These are phyloP conservation scores for Dendroctonus valens DNA, from an alignment of 1,140 invertebrate genomes.

Conservation along the genomic window DNA sequence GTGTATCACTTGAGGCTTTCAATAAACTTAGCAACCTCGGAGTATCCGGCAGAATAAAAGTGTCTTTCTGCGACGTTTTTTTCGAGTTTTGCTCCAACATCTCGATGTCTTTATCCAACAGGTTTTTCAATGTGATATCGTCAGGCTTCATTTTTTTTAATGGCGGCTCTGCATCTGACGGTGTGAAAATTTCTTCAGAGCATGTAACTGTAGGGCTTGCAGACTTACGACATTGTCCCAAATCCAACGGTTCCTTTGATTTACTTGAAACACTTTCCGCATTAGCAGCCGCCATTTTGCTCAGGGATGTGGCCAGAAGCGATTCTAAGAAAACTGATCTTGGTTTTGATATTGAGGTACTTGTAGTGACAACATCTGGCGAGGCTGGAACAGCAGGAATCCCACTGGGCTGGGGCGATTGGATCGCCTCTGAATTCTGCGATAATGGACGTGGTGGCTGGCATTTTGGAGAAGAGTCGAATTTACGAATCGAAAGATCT, in stretches of 20 bases:
- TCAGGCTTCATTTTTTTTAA: conserved; percentile 59
- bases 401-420: conserved; percentile 64
- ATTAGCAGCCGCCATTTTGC: conserved; percentile 52
- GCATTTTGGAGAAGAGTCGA: conserved; percentile 40
- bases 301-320: conserved; percentile 54
- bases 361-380: conserved; percentile 56
- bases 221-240: conserved; percentile 62
- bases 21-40: conserved; percentile 50
- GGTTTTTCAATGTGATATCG: conserved; percentile 51
- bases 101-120: conserved; percentile 49
- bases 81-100: conserved; percentile 43
- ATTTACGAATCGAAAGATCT: conserved; percentile 47
- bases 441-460: conserved; percentile 57
- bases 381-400: conserved; percentile 62
- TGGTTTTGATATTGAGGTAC: conserved; percentile 53
- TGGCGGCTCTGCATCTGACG: conserved; percentile 54
- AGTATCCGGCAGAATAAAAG: conserved; percentile 38
- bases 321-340: conserved; percentile 59
- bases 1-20: conserved; percentile 54
- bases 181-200: conserved; percentile 55
- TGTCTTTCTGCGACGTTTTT: conserved; percentile 38
- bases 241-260: conserved; percentile 65
- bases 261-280: conserved; percentile 53
- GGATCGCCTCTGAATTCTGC: conserved; percentile 61
- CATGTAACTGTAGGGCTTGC: conserved; percentile 62